These are phyloP conservation scores for Acleris sparsana DNA, from an alignment of 2,888 invertebrate genomes.

Conservation along the genomic window DNA sequence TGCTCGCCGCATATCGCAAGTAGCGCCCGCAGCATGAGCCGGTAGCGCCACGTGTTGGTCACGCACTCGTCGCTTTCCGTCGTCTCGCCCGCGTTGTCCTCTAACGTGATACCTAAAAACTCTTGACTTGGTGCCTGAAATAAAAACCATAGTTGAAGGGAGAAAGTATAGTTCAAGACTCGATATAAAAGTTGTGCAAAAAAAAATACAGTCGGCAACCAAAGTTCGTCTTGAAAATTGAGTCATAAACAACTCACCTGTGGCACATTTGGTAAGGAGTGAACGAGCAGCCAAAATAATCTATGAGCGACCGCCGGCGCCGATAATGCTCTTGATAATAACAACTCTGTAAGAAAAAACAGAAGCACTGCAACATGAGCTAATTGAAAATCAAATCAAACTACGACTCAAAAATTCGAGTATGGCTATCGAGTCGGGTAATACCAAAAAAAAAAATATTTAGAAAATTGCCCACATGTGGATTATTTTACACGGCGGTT, in stretches of 20 bases:
- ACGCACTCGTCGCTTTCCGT: constrained; percentile 81
- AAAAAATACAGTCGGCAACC: too few species aligned
- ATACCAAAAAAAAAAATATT: too few species aligned
- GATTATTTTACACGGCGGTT: too few species aligned
- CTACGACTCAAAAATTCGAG: too few species aligned
- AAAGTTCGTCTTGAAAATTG: not conserved
- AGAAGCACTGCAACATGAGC: too few species aligned
- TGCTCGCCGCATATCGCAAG: constrained; percentile 93
- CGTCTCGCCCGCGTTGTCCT: constrained; percentile 62
- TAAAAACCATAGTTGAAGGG: constrained; percentile 29
- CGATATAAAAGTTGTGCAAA: too few species aligned
- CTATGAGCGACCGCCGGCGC: constrained; percentile 97
- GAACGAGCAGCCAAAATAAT: constrained; percentile 96
- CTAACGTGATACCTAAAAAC: constrained; percentile 74
- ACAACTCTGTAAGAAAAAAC: constrained; percentile 6
- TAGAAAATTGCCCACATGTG: too few species aligned
- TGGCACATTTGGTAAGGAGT: constrained; percentile 91
- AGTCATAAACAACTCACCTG: constrained; percentile 83
- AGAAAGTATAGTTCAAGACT: too few species aligned
- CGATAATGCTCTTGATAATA: constrained; percentile 88
- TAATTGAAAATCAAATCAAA: too few species aligned
- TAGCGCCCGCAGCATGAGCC: constrained; percentile 93
- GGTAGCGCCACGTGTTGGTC: constrained; percentile 89
- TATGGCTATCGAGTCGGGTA: too few species aligned
- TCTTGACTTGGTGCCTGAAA: constrained; percentile 69